Conservation (phyloP, 2,888 invertebrate species). For the Melanostoma mellinum region DNA sequence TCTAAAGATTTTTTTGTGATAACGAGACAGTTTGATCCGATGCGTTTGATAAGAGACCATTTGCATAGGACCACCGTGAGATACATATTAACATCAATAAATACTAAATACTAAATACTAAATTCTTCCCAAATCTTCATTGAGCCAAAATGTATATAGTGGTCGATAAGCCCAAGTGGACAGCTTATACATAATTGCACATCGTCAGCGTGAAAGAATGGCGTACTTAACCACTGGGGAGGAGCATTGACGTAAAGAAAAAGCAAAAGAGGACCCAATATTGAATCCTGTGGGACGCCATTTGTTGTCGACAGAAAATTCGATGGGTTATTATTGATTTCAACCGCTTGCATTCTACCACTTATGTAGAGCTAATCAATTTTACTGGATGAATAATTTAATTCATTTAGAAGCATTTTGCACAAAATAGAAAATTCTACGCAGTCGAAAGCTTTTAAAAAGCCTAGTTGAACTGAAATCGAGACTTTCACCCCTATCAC, state of each 20-base stretch:
- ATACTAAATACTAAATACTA: too few relatives aligned
- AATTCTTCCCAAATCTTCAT: background rate
- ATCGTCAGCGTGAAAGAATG: background rate
- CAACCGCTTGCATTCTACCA: background rate
- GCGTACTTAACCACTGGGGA: background rate
- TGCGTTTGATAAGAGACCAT: background rate
- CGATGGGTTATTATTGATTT: background rate
- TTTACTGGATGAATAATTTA: too few relatives aligned
- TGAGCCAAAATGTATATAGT: background rate
- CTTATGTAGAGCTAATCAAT: background rate
- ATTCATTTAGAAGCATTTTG: too few relatives aligned
- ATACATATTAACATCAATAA: too few relatives aligned
- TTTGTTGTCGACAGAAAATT: constrained; percentile 1
- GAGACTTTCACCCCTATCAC: too few relatives aligned
- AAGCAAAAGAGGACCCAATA: background rate
- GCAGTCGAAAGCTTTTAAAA: too few relatives aligned
- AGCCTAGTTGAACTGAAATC: too few relatives aligned
- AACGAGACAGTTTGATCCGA: background rate
- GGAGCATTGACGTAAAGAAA: background rate
- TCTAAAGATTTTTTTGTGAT: background rate
- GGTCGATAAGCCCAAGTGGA: constrained; percentile 54
- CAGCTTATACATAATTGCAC: background rate
- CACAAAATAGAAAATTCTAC: too few relatives aligned
- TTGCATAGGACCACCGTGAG: background rate
- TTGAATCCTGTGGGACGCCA: background rate